phyloP scores from a whole-genome alignment of 2,797 vertebrate species.

The Anguilla anguilla region DNA sequence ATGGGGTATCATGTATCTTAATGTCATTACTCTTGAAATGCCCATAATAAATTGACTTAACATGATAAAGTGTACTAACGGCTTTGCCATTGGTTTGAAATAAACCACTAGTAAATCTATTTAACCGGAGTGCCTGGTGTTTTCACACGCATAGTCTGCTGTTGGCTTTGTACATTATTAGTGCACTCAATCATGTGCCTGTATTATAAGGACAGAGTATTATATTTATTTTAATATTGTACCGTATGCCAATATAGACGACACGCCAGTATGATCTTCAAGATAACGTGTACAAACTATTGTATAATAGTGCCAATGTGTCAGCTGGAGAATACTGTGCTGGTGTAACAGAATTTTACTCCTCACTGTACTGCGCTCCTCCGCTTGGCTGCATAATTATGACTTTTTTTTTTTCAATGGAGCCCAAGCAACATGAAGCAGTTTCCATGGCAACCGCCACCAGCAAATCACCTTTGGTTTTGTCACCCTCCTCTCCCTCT shows the following conservation, averaged over 20 bases:
- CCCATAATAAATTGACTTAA: background rate
- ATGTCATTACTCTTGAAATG: background rate
- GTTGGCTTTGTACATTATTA: background rate
- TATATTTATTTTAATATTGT: constrained; percentile 6
- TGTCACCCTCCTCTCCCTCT: constrained; percentile 30
- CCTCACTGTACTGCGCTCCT: constrained; percentile 21
- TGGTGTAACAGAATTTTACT: background rate
- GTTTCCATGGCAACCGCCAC: constrained; percentile 39
- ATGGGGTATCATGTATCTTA: background rate
- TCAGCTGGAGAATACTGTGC: background rate
- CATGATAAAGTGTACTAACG: background rate
- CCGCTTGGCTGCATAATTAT: constrained; percentile 30
- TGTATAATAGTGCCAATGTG: constrained; percentile 13
- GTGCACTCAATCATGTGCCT: constrained; percentile 3
- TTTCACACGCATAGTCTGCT: background rate
- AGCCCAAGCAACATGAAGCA: constrained; percentile 34
- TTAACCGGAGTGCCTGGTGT: background rate
- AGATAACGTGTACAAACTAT: background rate
- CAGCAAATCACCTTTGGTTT: constrained; percentile 35
- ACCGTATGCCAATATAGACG: background rate
- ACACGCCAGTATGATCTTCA: background rate
- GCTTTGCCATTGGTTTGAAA: background rate
- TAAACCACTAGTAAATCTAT: background rate
- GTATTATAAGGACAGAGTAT: constrained; percentile 8
- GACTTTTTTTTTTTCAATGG: constrained; percentile 36